A percentile compares a stretch with the other conserved stretches of the same genome.
Conservation (phyloP, 2,113 vertebrate genomes). For the Carassius auratus region DNA sequence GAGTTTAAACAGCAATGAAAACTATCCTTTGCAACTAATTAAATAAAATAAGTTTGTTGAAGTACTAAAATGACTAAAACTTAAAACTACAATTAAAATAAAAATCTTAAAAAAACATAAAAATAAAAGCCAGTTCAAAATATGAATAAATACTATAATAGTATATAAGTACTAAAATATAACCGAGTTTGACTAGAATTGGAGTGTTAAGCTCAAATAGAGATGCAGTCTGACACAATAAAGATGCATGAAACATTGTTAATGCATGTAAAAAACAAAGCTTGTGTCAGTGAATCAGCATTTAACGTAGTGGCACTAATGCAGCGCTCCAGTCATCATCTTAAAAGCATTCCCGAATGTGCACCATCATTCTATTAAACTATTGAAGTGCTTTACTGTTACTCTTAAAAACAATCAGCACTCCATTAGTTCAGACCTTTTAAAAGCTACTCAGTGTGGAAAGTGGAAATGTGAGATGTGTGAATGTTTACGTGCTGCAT, state of each 20-base stretch:
- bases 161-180: background rate
- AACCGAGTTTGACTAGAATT: background rate
- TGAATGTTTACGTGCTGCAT: background rate
- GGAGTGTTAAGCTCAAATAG: background rate
- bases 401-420: slow-evolving; percentile 42
- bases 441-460: background rate
- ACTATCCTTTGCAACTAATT: no score
- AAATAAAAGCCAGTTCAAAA: no score
- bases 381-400: slow-evolving; percentile 41
- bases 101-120: no score
- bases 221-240: background rate
- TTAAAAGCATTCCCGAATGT: slow-evolving; percentile 54
- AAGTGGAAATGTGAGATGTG: background rate
- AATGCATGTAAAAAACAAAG: background rate
- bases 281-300: slow-evolving; percentile 29
- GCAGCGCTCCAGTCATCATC: slow-evolving; percentile 34
- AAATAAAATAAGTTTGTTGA: no score
- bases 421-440: slow-evolving; percentile 31
- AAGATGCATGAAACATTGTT: background rate
- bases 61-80: no score
- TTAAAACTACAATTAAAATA: no score
- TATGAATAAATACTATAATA: no score
- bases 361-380: slow-evolving; percentile 27
- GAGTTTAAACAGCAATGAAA: no score
- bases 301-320: slow-evolving; percentile 10